Conservation (phyloP, 2,797 vertebrate species). For the Dendrocincla tyrannina region DNA sequence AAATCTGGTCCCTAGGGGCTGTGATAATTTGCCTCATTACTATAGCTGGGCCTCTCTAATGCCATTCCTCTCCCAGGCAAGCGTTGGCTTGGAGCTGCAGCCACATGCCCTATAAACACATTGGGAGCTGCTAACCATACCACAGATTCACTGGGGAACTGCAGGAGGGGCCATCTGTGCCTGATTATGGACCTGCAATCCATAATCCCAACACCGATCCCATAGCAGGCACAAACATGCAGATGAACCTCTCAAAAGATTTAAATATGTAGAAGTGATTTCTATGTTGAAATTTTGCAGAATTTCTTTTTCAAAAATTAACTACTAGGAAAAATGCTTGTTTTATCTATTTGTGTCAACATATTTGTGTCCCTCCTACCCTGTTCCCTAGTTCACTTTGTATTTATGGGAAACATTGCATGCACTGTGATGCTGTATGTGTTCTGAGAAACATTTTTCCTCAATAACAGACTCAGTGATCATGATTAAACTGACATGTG, state of each 20-base stretch:
- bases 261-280: background rate
- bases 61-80: background rate
- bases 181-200: background rate
- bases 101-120: accelerated
- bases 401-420: background rate
- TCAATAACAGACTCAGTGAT: background rate
- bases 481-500: background rate
- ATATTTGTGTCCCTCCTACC: background rate
- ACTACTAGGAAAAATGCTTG: background rate
- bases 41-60: background rate
- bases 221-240: background rate
- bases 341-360: slow-evolving; percentile 5
- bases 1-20: background rate
- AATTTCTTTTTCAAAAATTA: slow-evolving; percentile 9
- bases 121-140: background rate
- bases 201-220: background rate
- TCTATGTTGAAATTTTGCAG: background rate
- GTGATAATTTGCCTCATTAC: background rate
- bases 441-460: background rate
- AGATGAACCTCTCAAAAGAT: slow-evolving; percentile 7
- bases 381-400: background rate
- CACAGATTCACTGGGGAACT: background rate
- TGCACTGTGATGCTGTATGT: accelerated
- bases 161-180: background rate
- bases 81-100: background rate